Conservation (phyloP, 2,797 vertebrate genomes). For the Gobio occitaniae region DNA sequence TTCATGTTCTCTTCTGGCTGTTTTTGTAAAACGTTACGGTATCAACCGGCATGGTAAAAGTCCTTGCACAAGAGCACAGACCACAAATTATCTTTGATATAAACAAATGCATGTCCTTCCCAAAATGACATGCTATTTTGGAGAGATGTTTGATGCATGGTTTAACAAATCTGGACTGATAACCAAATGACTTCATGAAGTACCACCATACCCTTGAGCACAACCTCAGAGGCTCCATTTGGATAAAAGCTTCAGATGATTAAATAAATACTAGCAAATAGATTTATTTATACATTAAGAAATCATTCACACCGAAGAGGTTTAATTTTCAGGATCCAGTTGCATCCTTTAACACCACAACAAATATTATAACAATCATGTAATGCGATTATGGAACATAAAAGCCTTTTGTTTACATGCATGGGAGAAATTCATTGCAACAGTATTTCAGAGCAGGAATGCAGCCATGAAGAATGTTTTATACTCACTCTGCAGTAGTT, state of each 20-base stretch:
- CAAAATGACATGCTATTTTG: neutral
- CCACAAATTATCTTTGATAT: neutral
- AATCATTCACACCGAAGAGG: neutral
- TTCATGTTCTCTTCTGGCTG: neutral
- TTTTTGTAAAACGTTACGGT: neutral
- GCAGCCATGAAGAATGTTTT: neutral
- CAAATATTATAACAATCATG: slow-evolving; percentile 1
- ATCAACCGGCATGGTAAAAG: neutral
- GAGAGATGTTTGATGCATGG: neutral
- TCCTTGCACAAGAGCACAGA: neutral
- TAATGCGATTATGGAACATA: neutral
- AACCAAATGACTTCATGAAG: neutral
- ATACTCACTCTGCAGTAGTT: slow-evolving; percentile 93
- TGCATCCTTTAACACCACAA: neutral
- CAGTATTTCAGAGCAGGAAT: neutral
- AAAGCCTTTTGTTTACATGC: slow-evolving; percentile 1
- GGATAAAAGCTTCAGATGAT: neutral
- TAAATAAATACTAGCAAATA: neutral
- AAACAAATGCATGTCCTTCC: neutral
- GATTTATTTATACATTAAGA: neutral
- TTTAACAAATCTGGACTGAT: neutral
- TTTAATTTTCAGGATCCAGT: neutral
- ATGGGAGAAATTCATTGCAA: neutral
- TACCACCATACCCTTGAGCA: neutral
- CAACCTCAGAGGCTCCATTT: neutral